Evolutionary conservation across 2,113 vertebrate genomes (phyloP).

Genomic region (Lampris incognitus): DNA sequence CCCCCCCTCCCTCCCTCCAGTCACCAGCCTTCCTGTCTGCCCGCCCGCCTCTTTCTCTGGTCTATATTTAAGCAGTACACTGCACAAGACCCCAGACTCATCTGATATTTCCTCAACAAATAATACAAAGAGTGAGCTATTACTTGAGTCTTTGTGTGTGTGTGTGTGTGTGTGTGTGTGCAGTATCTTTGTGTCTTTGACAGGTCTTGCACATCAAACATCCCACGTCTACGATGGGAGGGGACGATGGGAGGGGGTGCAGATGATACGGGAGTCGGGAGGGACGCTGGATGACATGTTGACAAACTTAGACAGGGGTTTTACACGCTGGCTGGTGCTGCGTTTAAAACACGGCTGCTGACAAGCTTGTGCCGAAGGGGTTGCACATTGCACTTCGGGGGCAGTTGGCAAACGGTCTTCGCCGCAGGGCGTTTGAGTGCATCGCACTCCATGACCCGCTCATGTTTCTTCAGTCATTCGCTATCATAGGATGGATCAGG

Average conservation of each 20-base stretch:
- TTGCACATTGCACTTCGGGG: too few species aligned
- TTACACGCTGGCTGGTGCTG: conserved; percentile 38
- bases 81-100: conserved; percentile 50
- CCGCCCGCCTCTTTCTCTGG: conserved; percentile 50
- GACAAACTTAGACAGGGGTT: conserved; percentile 43
- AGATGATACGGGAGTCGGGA: background rate
- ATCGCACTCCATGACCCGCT: too few species aligned
- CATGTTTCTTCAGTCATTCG: too few species aligned
- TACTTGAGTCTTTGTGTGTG: conserved; percentile 24
- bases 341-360: conserved; percentile 35
- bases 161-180: background rate
- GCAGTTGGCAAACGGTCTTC: too few species aligned
- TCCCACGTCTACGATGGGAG: conserved; percentile 8
- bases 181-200: background rate
- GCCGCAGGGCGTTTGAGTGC: too few species aligned
- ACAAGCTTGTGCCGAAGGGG: conserved; percentile 8
- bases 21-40: conserved; percentile 72
- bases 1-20: conserved; percentile 41
- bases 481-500: too few species aligned
- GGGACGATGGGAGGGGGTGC: background rate
- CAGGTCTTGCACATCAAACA: conserved; percentile 33
- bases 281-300: conserved; percentile 42
- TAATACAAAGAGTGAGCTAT: conserved; percentile 30
- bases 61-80: conserved; percentile 76
- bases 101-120: conserved; percentile 69